These are phyloP conservation scores for Malacoctenus gilli DNA, from an alignment of 2,797 vertebrate species.

Conservation along the genomic window DNA sequence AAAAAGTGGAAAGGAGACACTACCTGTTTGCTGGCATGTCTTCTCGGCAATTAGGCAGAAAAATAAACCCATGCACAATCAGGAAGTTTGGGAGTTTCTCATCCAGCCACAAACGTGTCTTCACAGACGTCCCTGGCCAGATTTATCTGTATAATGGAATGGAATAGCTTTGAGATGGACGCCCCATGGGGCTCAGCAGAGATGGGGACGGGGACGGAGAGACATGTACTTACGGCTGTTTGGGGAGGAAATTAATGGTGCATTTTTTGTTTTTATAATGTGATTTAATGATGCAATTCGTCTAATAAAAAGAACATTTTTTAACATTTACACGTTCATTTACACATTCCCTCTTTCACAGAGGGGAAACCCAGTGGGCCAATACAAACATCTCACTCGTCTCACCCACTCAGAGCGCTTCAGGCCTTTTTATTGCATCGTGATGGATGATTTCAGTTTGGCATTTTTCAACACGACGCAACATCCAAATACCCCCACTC, in stretches of 20 bases:
- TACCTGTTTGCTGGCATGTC: constrained; percentile 63
- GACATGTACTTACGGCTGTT: constrained; percentile 96
- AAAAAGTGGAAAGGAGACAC: constrained; percentile 55
- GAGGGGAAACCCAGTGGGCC: constrained; percentile 88
- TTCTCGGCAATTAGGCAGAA: constrained; percentile 25
- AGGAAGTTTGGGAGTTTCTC: constrained; percentile 89
- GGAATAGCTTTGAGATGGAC: constrained; percentile 87
- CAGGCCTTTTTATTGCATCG: constrained; percentile 81
- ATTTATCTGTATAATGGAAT: constrained; percentile 94
- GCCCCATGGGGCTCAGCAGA: constrained; percentile 89
- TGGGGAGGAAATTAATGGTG: constrained; percentile 98
- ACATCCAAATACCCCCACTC: constrained; percentile 72
- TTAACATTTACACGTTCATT: constrained; percentile 83
- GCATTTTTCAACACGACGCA: constrained; percentile 70
- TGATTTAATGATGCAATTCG: constrained; percentile 99
- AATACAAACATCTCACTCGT: constrained; percentile 83
- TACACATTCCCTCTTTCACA: constrained; percentile 69
- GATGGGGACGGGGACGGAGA: constrained; percentile 89
- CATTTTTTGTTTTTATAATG: constrained; percentile 99
- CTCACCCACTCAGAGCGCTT: constrained; percentile 78
- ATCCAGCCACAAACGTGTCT: constrained; percentile 82
- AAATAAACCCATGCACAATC: constrained; percentile 73
- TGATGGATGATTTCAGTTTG: constrained; percentile 83
- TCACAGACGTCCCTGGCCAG: constrained; percentile 86
- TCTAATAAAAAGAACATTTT: constrained; percentile 96